phyloP scores from a whole-genome alignment of 2,888 invertebrate species.

The Chrysotoxum bicinctum region DNA sequence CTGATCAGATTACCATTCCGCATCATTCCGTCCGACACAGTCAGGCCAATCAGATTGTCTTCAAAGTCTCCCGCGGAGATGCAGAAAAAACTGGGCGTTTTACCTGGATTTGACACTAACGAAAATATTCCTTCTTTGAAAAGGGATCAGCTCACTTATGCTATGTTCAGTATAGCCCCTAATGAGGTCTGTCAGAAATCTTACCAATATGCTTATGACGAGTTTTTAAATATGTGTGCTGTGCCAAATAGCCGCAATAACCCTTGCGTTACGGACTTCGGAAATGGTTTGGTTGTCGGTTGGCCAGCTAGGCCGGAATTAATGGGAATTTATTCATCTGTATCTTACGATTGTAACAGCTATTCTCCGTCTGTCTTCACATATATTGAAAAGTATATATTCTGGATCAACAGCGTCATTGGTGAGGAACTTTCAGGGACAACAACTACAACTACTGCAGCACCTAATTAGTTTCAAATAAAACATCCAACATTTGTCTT shows the following conservation, averaged over 20 bases:
- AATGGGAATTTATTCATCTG: conserved; percentile 42
- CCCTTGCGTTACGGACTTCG: conserved; percentile 39
- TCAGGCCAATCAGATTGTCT: conserved; percentile 17
- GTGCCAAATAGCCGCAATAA: neutral
- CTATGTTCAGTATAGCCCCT: conserved; percentile 27
- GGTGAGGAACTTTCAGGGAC: neutral
- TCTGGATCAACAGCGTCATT: conserved; percentile 39
- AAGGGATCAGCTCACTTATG: conserved; percentile 27
- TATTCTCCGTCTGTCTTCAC: conserved; percentile 18
- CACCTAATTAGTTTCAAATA: too few relatives aligned
- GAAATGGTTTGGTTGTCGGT: conserved; percentile 47
- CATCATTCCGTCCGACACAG: conserved; percentile 5
- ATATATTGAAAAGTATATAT: conserved; percentile 30
- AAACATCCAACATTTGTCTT: too few relatives aligned
- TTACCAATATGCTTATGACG: conserved; percentile 25
- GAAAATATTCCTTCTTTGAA: too few relatives aligned
- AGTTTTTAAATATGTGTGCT: conserved; percentile 53
- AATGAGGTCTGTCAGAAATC: conserved; percentile 19
- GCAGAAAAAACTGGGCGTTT: conserved; percentile 25
- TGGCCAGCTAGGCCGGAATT: conserved; percentile 54
- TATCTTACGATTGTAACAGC: neutral
- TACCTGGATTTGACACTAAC: conserved; percentile 49
- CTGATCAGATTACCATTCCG: conserved; percentile 41
- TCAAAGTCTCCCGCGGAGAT: neutral
- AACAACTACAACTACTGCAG: too few relatives aligned